Evolutionary conservation across 2,113 vertebrate genomes (phyloP), one percentile per base, ranked within the genome.

Genomic region (Pholis gunnellus): DNA sequence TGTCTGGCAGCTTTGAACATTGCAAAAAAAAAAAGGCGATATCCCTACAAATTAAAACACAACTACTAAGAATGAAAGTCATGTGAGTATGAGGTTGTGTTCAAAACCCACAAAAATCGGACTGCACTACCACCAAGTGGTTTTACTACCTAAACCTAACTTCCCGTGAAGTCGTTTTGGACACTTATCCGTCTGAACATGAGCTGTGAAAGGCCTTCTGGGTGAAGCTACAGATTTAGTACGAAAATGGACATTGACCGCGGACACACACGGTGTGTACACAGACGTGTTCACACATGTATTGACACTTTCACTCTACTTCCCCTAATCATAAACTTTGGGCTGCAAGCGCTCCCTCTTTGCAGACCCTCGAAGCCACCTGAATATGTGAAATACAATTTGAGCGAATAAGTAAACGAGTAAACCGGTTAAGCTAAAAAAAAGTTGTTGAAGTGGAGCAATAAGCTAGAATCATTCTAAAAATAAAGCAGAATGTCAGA

Each of bases 401-500:
- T 31, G 13, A 36, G 44, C 3, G n/a, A 54, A 54, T n/a, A n/a
- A 54, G n/a, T n/a, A 25, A 60, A 57, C 1, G 10, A 29, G 31
- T 65, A 27, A 80, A 56, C 17, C 9, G 59, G 70, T 70, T 14
- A n/a, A 50, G 42, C 2, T 44, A 34, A 65, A 72, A 40, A 40
- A 61, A 10, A 5, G 54, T 46, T 75, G 72, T 61, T 63, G 7
- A 29, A 36, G 34, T 70, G 22, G 18, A 34, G 13, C 31, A 80
- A 40, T 29, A 56, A 40, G 34, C 5, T 31, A 34, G 57, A 59
- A 67, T 1, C 20, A 9, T 5, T 73, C 85, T 76, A 85, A 88
- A 88, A 88, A 91, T 88, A 88, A 83, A 70, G 48, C 18, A 3
- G 46, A 15, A 69, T 29, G 59, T 78, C 56, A 72, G 71, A 75